phyloP scores from a whole-genome alignment of 2,113 vertebrate species.

The Myotis davidii region DNA sequence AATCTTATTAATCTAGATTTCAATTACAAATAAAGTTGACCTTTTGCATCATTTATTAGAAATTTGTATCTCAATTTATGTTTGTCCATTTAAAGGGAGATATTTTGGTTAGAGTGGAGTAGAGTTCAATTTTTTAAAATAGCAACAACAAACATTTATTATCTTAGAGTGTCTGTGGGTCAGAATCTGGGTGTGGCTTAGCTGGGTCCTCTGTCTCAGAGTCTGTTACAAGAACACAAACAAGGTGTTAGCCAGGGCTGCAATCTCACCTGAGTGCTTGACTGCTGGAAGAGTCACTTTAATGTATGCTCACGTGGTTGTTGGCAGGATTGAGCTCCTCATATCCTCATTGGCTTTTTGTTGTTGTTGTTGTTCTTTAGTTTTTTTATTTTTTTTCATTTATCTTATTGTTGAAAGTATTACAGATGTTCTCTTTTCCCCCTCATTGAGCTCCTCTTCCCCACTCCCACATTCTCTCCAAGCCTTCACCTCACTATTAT shows the following conservation, averaged over 20 bases:
- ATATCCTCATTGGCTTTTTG: neutral
- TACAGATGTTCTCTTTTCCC: no score
- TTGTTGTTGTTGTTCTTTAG: no score
- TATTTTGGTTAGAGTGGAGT: neutral
- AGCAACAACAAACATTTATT: neutral
- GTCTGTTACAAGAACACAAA: neutral
- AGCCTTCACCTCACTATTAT: no score
- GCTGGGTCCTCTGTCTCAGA: neutral
- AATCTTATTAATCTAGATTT: conserved; percentile 27
- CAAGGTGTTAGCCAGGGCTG: neutral
- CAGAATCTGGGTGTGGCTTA: conserved; percentile 27
- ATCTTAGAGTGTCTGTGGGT: conserved; percentile 15
- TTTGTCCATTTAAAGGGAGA: neutral
- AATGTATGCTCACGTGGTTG: neutral
- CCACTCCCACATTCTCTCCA: no score
- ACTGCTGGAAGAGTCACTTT: neutral
- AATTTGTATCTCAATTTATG: neutral
- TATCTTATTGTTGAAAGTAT: no score
- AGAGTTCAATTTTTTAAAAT: neutral
- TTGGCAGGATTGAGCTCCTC: neutral
- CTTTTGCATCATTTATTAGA: neutral
- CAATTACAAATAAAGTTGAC: conserved; percentile 13
- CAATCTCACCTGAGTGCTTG: neutral
- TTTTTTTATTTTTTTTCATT: no score
- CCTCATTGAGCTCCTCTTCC: no score